These are phyloP conservation scores for Piaya cayana DNA, from an alignment of 2,113 vertebrate species.

Conservation along the genomic window DNA sequence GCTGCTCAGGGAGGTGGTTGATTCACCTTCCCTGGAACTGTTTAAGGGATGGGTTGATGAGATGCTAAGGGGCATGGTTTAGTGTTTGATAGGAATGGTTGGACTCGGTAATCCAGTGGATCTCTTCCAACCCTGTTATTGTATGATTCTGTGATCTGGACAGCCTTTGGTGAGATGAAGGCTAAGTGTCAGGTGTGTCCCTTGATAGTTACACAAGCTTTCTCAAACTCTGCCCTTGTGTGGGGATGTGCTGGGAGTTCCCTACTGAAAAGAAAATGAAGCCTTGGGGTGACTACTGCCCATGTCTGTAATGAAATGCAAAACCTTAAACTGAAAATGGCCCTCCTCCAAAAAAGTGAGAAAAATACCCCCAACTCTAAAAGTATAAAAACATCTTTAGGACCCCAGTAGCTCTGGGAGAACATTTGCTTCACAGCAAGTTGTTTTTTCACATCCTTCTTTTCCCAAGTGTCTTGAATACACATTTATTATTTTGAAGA, in stretches of 20 bases:
- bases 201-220: not conserved
- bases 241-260: not conserved
- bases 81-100: too few relatives aligned
- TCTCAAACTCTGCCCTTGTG: not conserved
- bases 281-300: not conserved
- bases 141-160: too few relatives aligned
- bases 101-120: too few relatives aligned
- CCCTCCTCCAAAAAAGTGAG: not conserved
- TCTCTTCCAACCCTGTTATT: too few relatives aligned
- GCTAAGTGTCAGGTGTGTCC: not conserved
- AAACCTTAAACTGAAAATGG: not conserved
- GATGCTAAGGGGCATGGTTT: too few relatives aligned
- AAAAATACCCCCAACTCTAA: not conserved
- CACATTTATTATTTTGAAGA: not conserved
- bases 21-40: too few relatives aligned
- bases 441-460: not conserved
- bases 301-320: not conserved
- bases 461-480: not conserved
- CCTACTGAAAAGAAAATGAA: not conserved
- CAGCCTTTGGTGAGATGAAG: not conserved
- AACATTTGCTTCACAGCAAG: not conserved
- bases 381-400: not conserved
- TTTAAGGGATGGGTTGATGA: too few relatives aligned
- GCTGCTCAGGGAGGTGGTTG: too few relatives aligned
- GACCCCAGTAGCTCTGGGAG: not conserved